phyloP scores from a whole-genome alignment of 1,140 invertebrate genomes.

The Gryon sp. region DNA sequence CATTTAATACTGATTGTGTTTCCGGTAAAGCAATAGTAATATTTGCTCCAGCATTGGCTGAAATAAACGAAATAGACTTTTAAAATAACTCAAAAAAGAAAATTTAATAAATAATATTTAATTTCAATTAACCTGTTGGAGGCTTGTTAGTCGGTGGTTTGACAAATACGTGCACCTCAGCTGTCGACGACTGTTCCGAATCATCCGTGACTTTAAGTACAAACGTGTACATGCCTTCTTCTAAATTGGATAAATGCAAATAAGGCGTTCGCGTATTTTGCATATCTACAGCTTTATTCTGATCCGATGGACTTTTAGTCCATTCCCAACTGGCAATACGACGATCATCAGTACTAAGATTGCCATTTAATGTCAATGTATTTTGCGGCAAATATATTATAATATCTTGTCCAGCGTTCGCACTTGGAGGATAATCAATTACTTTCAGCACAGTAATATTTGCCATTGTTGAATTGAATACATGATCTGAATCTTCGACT shows the following conservation, averaged over 20 bases:
- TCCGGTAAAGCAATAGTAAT: conserved; percentile 88
- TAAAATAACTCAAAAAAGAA: too few species aligned
- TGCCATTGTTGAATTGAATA: conserved; percentile 90
- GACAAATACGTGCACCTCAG: conserved; percentile 95
- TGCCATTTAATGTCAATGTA: conserved; percentile 93
- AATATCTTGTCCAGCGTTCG: conserved; percentile 94
- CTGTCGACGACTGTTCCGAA: conserved; percentile 90
- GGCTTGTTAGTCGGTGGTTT: conserved; percentile 93
- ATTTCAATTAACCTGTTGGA: conserved; percentile 88
- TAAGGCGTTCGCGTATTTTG: conserved; percentile 94
- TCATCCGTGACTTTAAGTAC: conserved; percentile 95
- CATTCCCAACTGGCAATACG: conserved; percentile 96
- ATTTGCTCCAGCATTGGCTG: conserved; percentile 83
- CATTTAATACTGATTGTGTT: conserved; percentile 89
- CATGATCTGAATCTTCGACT: conserved; percentile 94
- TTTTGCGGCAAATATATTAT: conserved; percentile 95
- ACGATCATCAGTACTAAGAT: conserved; percentile 94
- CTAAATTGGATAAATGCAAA: conserved; percentile 91
- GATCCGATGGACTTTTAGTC: conserved; percentile 92
- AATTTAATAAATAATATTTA: too few species aligned
- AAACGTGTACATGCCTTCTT: conserved; percentile 96
- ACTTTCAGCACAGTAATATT: conserved; percentile 95
- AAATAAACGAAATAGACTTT: too few species aligned
- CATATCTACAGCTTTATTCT: conserved; percentile 95
- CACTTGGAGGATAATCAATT: conserved; percentile 95